These are phyloP conservation scores for Caenorhabditis sp. DNA, from an alignment of 2,888 invertebrate species.

Conservation along the genomic window DNA sequence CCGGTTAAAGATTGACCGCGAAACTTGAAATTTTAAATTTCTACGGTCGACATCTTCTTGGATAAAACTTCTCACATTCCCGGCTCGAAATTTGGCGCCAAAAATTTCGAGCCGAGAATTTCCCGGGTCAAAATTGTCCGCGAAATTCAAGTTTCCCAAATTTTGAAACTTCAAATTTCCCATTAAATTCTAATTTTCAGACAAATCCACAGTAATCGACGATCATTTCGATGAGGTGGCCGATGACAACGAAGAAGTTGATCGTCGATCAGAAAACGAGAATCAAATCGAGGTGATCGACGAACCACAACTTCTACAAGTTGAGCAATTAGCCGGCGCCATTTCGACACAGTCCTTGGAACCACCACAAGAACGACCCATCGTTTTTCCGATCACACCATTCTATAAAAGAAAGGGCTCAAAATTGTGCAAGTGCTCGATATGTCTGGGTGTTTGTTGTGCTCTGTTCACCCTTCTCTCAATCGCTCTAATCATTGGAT, in stretches of 20 bases:
- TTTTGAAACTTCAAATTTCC: not conserved
- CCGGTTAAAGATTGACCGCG: no score
- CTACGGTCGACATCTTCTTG: no score
- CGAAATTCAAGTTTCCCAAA: no score
- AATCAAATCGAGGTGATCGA: not conserved
- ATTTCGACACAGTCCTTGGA: not conserved
- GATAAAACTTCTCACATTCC: no score
- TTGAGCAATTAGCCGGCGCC: not conserved
- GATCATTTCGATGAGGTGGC: not conserved
- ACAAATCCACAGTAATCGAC: slow-evolving; percentile 3
- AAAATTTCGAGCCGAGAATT: no score
- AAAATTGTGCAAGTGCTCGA: slow-evolving; percentile 41
- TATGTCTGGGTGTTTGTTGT: slow-evolving; percentile 42
- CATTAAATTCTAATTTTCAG: slow-evolving; percentile 1
- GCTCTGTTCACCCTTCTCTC: slow-evolving; percentile 43
- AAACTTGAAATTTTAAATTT: no score
- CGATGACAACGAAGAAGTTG: no score
- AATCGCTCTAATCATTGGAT: slow-evolving; percentile 50
- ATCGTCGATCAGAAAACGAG: no score
- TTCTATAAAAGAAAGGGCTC: slow-evolving; percentile 44
- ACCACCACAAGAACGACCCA: slow-evolving; percentile 9
- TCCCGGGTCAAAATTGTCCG: no score
- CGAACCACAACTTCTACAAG: not conserved
- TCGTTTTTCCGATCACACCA: slow-evolving; percentile 44
- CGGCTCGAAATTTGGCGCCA: no score